Evolutionary conservation across 2,113 vertebrate species (phyloP), one percentile per base, ranked within the genome.

Genomic region (Seriola aureovittata): DNA sequence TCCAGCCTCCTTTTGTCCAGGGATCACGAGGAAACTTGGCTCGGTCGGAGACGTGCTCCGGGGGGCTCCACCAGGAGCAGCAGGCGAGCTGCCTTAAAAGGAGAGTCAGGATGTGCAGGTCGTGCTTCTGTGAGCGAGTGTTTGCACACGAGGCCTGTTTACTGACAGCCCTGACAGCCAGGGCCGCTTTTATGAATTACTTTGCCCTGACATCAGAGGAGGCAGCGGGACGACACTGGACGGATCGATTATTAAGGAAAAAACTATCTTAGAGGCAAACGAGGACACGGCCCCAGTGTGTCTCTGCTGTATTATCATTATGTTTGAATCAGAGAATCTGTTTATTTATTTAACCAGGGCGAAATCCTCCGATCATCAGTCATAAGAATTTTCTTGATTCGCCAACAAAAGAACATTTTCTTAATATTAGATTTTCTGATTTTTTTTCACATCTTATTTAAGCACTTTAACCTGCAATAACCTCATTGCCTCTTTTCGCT

Each of bases 41-140:
- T 72, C 13, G 12, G 54, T 21, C 17, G 8, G 75, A 82, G 85
- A 64, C 57, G 23, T 80, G 84, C 87, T 78, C 72, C 14, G 2
- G 50, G 57, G 55, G 79, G 17, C 40, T 82, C 64, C 70, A 59
- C 16, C 71, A 29, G 75, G 69, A 71, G 48, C 70, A 34, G 57
- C 34, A 9, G 68, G 64, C 23, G 21, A 74, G 84, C 66, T 54
- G 78, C 90, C 92, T 92, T 94, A 94, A 91, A 94, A 92, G 93
- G 92, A 88, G 46, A 91, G 81, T 62, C 75, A 60, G 89, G 93
- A 93, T 87, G 89, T 87, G 79, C 86, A 70, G 69, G 80, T 85
- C 70, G 46, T 60, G 86, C 81, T 90, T 81, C 87, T 81, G 73
- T 84, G 87, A 87, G 90, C 85, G 78, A 75, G 84, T 81, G 87